These are phyloP conservation scores for Eilema caniola DNA, from an alignment of 2,888 invertebrate species.

Conservation along the genomic window DNA sequence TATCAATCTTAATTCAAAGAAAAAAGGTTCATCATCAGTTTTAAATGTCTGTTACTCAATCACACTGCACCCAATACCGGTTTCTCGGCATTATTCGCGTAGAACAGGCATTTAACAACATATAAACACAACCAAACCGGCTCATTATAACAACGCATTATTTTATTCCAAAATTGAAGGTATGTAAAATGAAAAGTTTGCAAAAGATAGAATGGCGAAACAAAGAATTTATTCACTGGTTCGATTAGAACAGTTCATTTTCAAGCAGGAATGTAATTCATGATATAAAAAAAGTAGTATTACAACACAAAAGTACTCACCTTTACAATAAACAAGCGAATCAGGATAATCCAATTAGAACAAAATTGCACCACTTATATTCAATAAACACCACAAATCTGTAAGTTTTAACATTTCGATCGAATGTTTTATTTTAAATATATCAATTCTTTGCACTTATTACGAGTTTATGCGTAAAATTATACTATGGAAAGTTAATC, in stretches of 20 bases:
- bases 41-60: not conserved
- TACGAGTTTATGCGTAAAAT: slow-evolving; percentile 44
- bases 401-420: slow-evolving; percentile 26
- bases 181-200: slow-evolving; percentile 27
- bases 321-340: slow-evolving; percentile 29
- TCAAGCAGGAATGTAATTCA: slow-evolving; percentile 32
- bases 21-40: not conserved
- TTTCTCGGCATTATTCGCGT: slow-evolving; percentile 32
- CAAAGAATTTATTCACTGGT: not conserved
- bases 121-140: slow-evolving; percentile 33
- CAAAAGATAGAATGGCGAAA: slow-evolving; percentile 9
- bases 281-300: slow-evolving; percentile 36
- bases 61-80: slow-evolving; percentile 21
- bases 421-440: slow-evolving; percentile 33
- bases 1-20: slow-evolving; percentile 19
- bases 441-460: slow-evolving; percentile 36
- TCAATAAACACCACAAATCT: slow-evolving; percentile 32
- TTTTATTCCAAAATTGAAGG: slow-evolving; percentile 28
- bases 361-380: slow-evolving; percentile 36
- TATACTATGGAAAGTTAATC: slow-evolving; percentile 40
- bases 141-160: slow-evolving; percentile 11
- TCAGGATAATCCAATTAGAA: slow-evolving; percentile 52
- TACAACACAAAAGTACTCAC: slow-evolving; percentile 50
- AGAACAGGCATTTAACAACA: slow-evolving; percentile 16
- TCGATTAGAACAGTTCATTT: not conserved